Base-by-base conservation (phyloP, 1,140 invertebrate genomes). In the Lordiphosa stackelbergi region DNA sequence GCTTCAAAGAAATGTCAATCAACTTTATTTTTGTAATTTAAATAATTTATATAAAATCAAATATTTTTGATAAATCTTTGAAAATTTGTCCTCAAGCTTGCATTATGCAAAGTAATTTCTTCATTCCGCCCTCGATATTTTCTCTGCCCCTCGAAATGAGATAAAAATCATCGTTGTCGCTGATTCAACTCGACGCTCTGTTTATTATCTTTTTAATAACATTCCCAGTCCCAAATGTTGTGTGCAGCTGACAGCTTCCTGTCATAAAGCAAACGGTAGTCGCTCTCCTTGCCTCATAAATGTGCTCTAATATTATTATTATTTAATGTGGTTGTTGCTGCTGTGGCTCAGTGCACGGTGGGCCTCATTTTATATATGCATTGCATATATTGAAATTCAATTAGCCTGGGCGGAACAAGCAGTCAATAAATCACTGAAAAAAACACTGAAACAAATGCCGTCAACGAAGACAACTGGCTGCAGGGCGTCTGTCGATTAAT, bases 121-220 rank as follows among this genome's bases (percentile, higher is more conserved):
- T 38, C 43, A 52, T 19, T 57, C 28, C 13, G 8, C 6, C 28
- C 7, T 9, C n/a, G 12, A 11, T 48, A 11, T 35, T 36, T 11
- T 4, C 10, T 10, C 28, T 35, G 35, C 5, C 16, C 11, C 37
- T 5, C 3, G 37, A 55, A 11, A 43, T 9, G 37, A 79, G 75
- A 79, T 79, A 81, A 74, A 24, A 63, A 37, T 45, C 52, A 46
- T 73, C 53, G 46, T 36, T 45, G 53, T 9, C 4, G 28, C 28
- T 46, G 28, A 61, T 53, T 34, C 57, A 73, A 55, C 58, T 71
- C 36, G 22, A 35, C 48, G 28, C 47, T 12, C 16, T 55, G 7
- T 16, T 51, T 53, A 54, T 81, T 71, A 81, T 81, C 75, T 72
- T 71, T 75, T 81, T 81, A 81, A 83, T 69, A 69, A 69, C 53